Conservation (phyloP, 2,113 vertebrate species). For the Aspidoscelis tigris region DNA sequence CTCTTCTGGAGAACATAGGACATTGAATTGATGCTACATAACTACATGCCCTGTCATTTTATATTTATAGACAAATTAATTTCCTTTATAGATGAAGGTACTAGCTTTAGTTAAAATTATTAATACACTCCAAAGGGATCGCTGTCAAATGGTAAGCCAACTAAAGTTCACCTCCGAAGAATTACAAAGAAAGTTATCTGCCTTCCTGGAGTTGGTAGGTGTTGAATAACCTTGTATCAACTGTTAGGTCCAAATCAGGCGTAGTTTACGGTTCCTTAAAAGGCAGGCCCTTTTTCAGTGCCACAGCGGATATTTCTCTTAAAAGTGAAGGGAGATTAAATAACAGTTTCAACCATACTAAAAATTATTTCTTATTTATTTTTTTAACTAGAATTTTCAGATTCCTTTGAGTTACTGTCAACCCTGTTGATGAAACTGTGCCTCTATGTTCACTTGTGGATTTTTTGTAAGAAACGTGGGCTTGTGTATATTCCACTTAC, state of each 20-base stretch:
- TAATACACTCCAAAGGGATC: background rate
- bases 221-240: too few relatives aligned
- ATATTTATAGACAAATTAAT: conserved; percentile 1
- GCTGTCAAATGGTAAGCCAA: background rate
- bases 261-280: background rate
- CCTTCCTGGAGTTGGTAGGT: background rate
- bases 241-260: background rate
- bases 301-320: background rate
- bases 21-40: background rate
- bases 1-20: conserved; percentile 16
- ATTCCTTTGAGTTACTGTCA: background rate
- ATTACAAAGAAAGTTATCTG: background rate
- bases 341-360: background rate
- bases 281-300: background rate
- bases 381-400: background rate
- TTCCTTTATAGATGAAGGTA: background rate
- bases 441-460: too few relatives aligned
- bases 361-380: background rate
- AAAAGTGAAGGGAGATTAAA: background rate
- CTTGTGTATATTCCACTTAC: too few relatives aligned
- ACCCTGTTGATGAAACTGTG: background rate
- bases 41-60: background rate
- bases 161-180: background rate
- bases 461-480: too few relatives aligned
- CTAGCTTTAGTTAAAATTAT: background rate